Evolutionary conservation across 2,888 invertebrate genomes (phyloP), one percentile per base, ranked within the genome.

Genomic region (Tillus elongatus): DNA sequence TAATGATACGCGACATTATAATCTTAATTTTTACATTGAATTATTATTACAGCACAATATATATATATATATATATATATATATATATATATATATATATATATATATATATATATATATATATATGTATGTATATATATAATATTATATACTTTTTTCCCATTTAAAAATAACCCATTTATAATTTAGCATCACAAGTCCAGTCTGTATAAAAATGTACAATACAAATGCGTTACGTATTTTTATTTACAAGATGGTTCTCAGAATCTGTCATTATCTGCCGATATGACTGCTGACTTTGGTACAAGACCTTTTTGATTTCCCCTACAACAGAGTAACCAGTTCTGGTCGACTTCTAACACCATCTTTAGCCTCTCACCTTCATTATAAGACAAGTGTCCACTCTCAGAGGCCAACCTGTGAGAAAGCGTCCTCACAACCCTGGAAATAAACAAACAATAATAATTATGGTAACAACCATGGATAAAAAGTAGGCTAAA

Each of bases 241-340:
- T 19, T 24, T 40, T 41, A 46, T 49, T 43, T 47, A 47, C 47
- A 47, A 41, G 28, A n/a, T n/a, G n/a, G 29, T 40, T 39, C 33
- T 58, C 56, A 60, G 51, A 58, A 57, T 36, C 52, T 44, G 41
- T 56, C 54, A 12, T 41, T 52, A 33, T 63, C 64, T 4, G 62
- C 72, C 2, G 66, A 51, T 42, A 77, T 67, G 12, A 83, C 81
- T 19, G 81, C 81, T 41, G 77, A 75, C 40, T 77, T 71, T 2
- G 83, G 83, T 28, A 85, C 85, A 27, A 85, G 69, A 40, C 85
- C 85, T 57, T 83, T 83, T 52, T 79, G 79, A 26, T 81, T 79
- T 4, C 83, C 82, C 48, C 81, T 69, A 53, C 82, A 81, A 60
- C 85, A 85, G 39, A 85, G 64, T 47, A 84, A 62, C 74, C 83